Evolutionary conservation across 2,888 invertebrate genomes (phyloP).

Genomic region (Coronaproctus castanopsis): DNA sequence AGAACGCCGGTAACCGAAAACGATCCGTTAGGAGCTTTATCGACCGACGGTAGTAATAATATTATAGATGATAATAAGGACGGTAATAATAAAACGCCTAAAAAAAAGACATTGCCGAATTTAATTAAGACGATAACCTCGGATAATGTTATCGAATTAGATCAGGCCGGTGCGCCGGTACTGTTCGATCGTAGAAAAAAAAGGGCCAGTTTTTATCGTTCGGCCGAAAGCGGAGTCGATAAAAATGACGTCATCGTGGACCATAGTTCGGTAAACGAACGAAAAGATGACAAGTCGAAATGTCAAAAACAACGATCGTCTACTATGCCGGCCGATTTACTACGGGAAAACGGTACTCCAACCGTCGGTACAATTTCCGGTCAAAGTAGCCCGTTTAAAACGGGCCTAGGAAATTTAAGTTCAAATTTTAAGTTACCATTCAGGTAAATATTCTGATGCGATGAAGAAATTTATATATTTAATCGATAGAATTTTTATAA

Average conservation of each 20-base stretch:
- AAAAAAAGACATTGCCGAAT: constrained; percentile 8
- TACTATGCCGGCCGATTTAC: constrained; percentile 40
- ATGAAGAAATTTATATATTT: too few relatives aligned
- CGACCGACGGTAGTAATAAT: constrained; percentile 20
- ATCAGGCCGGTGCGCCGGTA: constrained; percentile 32
- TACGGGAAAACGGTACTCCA: constrained; percentile 9
- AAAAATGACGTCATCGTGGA: constrained; percentile 20
- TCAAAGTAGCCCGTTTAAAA: constrained; percentile 18
- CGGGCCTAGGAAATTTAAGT: constrained; percentile 35
- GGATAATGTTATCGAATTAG: constrained; percentile 20
- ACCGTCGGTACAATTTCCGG: constrained; percentile 15
- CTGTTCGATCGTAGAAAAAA: constrained; percentile 31
- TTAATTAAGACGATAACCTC: constrained; percentile 15
- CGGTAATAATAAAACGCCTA: constrained; percentile 17
- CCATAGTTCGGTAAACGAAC: constrained; percentile 6
- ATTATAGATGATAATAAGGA: constrained; percentile 21
- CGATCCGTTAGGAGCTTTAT: constrained; percentile 71
- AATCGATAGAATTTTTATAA: too few relatives aligned
- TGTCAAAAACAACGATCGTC: constrained; percentile 20
- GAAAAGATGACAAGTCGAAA: neutral
- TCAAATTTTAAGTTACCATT: constrained; percentile 68
- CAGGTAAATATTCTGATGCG: constrained; percentile 37
- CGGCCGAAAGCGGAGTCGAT: constrained; percentile 23
- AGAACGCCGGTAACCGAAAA: constrained; percentile 75
- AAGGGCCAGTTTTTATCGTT: constrained; percentile 16